Conservation (phyloP, 2,113 vertebrate genomes). For the Ctenomys sociabilis region DNA sequence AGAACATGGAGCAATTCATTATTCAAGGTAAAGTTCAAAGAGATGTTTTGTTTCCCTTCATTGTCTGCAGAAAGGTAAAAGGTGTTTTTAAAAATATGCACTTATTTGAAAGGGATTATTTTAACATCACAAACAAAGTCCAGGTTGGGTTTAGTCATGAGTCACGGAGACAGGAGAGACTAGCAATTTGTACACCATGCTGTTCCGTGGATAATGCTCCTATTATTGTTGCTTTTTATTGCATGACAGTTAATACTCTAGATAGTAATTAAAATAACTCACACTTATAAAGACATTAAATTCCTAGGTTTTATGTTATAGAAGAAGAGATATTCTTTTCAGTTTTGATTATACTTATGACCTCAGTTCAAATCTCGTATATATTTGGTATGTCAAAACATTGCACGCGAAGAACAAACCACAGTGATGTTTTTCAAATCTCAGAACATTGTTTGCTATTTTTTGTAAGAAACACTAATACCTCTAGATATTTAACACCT, state of each 20-base stretch:
- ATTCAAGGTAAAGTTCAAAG: slow-evolving; percentile 90
- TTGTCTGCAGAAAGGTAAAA: slow-evolving; percentile 78
- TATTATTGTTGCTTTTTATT: slow-evolving; percentile 56
- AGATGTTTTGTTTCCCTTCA: slow-evolving; percentile 72
- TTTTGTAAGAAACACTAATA: slow-evolving; percentile 23
- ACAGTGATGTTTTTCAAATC: slow-evolving; percentile 41
- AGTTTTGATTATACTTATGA: slow-evolving; percentile 71
- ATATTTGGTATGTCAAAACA: slow-evolving; percentile 65
- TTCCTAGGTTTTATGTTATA: slow-evolving; percentile 69
- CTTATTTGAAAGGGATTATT: slow-evolving; percentile 81
- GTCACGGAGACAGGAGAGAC: slow-evolving; percentile 69
- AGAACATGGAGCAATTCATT: slow-evolving; percentile 95
- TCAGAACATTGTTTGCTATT: neutral
- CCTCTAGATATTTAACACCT: neutral
- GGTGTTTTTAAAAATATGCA: slow-evolving; percentile 56
- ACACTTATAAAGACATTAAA: slow-evolving; percentile 73
- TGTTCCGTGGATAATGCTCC: neutral
- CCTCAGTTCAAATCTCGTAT: slow-evolving; percentile 76
- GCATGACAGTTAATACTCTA: slow-evolving; percentile 71
- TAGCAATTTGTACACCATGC: slow-evolving; percentile 50
- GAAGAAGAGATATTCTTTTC: slow-evolving; percentile 68
- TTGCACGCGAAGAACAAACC: neutral
- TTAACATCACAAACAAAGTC: slow-evolving; percentile 75
- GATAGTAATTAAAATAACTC: slow-evolving; percentile 61
- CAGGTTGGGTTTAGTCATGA: slow-evolving; percentile 81